Conservation (phyloP, 2,888 invertebrate genomes). For the Apodemia hepburni region DNA sequence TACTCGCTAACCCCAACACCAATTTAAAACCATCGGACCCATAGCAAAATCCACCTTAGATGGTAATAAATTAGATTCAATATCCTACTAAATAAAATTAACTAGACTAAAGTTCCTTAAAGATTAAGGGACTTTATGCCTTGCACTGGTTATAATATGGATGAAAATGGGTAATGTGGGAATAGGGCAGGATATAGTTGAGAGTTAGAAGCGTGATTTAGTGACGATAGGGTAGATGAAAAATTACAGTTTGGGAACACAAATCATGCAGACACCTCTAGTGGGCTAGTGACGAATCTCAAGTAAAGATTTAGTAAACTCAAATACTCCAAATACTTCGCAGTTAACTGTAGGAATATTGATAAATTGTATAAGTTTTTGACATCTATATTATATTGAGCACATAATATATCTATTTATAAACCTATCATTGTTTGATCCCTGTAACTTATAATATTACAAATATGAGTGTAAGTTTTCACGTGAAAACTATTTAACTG, state of each 20-base stretch:
- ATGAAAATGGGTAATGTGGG: conserved; percentile 30
- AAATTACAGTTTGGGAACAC: conserved; percentile 41
- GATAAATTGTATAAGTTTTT: too few relatives aligned
- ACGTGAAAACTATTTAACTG: too few relatives aligned
- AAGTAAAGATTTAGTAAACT: conserved; percentile 29
- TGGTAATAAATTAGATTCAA: conserved; percentile 30
- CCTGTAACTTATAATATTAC: too few relatives aligned
- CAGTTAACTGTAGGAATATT: too few relatives aligned
- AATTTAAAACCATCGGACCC: conserved; percentile 22
- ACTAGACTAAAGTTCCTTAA: conserved; percentile 18
- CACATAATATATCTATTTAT: too few relatives aligned
- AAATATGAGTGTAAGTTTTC: too few relatives aligned
- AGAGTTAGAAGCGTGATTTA: conserved; percentile 46
- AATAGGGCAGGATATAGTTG: conserved; percentile 35
- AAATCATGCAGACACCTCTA: conserved; percentile 45
- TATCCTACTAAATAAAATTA: conserved; percentile 29
- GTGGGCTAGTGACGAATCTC: conserved; percentile 37
- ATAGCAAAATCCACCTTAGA: conserved; percentile 30
- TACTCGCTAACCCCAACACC: conserved; percentile 22
- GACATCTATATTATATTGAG: too few relatives aligned
- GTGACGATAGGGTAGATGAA: conserved; percentile 41
- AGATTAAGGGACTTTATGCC: conserved; percentile 23
- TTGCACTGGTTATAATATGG: conserved; percentile 25
- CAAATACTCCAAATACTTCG: too few relatives aligned
- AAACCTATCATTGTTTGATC: too few relatives aligned